Conservation (phyloP, 2,113 vertebrate genomes). For the Zosterops lateralis region DNA sequence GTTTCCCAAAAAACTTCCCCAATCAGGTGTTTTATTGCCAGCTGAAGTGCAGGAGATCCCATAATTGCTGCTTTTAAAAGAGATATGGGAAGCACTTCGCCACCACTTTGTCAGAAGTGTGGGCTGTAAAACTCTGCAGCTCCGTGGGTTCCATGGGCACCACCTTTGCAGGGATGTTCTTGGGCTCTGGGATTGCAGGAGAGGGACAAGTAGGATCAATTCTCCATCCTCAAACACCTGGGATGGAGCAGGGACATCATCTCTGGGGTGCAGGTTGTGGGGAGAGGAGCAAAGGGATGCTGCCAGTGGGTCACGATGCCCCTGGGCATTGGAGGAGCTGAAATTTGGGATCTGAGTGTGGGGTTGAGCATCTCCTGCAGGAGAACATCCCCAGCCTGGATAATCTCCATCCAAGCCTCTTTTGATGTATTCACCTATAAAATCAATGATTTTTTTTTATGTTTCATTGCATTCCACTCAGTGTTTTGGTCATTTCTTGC, state of each 20-base stretch:
- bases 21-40: not conserved
- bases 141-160: not conserved
- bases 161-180: not conserved
- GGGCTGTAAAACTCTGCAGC: not conserved
- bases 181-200: not conserved
- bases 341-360: accelerated
- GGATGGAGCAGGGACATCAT: not conserved
- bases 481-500: not conserved
- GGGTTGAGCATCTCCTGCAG: not conserved
- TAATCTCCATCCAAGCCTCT: not conserved
- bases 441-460: not conserved
- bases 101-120: not conserved
- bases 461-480: not conserved
- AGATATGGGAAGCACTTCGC: not conserved
- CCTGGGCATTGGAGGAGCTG: accelerated
- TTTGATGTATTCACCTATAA: not conserved
- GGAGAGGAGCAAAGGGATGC: not conserved
- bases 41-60: not conserved
- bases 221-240: not conserved
- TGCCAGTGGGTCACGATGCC: accelerated
- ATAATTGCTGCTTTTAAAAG: not conserved
- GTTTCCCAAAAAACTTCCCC: not conserved
- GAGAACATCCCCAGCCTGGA: not conserved
- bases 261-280: not conserved
- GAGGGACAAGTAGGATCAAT: not conserved